Evolutionary conservation across 2,888 invertebrate species (phyloP), one percentile per base, ranked within the genome.

Genomic region (Pasiphila rectangulata): DNA sequence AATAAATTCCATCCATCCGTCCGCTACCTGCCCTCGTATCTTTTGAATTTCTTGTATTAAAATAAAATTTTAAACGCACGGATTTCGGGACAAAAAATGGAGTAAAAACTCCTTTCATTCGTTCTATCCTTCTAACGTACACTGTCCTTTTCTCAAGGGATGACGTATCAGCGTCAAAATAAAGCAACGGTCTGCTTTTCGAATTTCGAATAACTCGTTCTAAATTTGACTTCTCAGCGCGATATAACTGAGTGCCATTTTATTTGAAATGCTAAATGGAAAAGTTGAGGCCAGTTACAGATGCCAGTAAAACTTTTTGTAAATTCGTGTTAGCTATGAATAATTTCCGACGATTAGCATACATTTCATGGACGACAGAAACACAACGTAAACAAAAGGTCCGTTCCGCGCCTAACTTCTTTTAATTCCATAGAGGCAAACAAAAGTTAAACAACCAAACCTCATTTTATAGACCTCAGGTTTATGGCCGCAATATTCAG

Each of bases 31-130:
- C 82, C 67, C 76, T 74, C 79, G 79, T 82, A 82, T 84, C 85
- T 83, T 83, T 83, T 79, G 81, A 85, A 85, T 86, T 78, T 81
- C 81, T 85, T 83, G 81, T 83, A 85, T 84, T 87, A 83, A 86
- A 88, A 87, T 85, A 87, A 86, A 83, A 74, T 81, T 80, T 69
- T 77, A 79, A 84, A 81, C 79, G 75, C 82, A 80, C 75, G 79
- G 81, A 80, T 83, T 83, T 73, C 70, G 75, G 76, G 67, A 66
- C 87, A 88, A 88, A 88, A 87, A 87, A 86, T 73, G 74, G 71
- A 78, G 65, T 81, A 87, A 86, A 86, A 87, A 86, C 83, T 75
- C 73, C 76, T 79, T 76, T 75, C 73, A 72, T 53, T 51, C 58
- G 52, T 20, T 47, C 63, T 46, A 49, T 79, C 78, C 61, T 71